Percentiles rank a stretch among this genome's conserved stretches.
phyloP scores from a whole-genome alignment of 2,888 invertebrate species.

The Xylota segnis region DNA sequence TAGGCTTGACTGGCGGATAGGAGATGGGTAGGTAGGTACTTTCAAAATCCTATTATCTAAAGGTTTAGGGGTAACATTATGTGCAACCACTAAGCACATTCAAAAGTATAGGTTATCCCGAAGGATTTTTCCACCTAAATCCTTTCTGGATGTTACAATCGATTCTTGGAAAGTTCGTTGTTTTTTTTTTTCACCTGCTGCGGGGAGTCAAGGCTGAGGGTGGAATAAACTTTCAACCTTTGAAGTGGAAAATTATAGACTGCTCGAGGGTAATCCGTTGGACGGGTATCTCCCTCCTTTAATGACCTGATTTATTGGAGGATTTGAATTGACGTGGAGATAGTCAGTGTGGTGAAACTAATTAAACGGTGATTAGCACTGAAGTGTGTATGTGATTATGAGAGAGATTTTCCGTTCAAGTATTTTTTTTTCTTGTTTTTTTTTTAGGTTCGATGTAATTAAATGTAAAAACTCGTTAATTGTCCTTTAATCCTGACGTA shows the following conservation, averaged over 20 bases:
- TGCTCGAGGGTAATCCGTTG: neutral
- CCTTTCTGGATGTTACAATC: conserved; percentile 8
- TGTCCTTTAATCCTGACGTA: conserved; percentile 18
- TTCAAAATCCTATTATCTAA: conserved; percentile 28
- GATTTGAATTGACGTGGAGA: neutral
- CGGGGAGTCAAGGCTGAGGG: neutral
- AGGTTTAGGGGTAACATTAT: conserved; percentile 27
- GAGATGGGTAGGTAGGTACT: neutral
- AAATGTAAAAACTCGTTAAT: conserved; percentile 23
- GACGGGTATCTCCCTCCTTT: neutral
- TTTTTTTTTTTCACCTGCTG: neutral
- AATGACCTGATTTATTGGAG: conserved; percentile 27
- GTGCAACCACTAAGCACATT: conserved; percentile 47
- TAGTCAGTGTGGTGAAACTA: conserved; percentile 29
- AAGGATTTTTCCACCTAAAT: conserved; percentile 3
- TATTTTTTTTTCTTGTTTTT: neutral
- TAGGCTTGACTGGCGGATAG: neutral
- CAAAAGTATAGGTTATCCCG: conserved; percentile 19
- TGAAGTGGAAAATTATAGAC: conserved; percentile 49
- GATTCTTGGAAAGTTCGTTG: conserved; percentile 14
- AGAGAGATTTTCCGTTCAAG: neutral
- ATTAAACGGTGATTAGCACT: conserved; percentile 45
- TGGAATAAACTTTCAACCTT: conserved; percentile 29
- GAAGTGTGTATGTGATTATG: conserved; percentile 2
- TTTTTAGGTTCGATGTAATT: conserved; percentile 13